A percentile compares a stretch with the other conserved stretches of the same genome.
These are phyloP conservation scores for Minunthozetes semirufus DNA, from an alignment of 2,888 invertebrate genomes.

Conservation along the genomic window DNA sequence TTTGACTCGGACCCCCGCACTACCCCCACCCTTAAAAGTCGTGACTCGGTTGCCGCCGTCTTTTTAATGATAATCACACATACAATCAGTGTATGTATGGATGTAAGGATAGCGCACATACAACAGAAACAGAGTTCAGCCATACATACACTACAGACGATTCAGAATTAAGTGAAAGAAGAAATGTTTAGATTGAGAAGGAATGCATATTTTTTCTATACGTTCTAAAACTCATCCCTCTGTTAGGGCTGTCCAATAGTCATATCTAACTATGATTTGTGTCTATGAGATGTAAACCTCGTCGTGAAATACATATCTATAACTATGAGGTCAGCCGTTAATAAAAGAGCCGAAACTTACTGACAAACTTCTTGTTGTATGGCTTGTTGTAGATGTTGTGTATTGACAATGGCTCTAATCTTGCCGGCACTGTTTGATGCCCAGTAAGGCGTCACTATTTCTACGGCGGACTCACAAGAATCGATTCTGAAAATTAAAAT, in stretches of 20 bases:
- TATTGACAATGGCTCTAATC: slow-evolving; percentile 83
- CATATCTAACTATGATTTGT: no score
- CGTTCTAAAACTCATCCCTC: no score
- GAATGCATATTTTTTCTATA: no score
- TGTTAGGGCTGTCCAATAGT: no score
- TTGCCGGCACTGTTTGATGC: slow-evolving; percentile 86
- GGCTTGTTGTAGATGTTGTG: slow-evolving; percentile 88
- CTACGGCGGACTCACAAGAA: slow-evolving; percentile 82
- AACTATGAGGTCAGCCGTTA: no score
- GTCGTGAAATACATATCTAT: no score
- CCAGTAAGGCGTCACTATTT: slow-evolving; percentile 90
- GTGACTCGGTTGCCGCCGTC: slow-evolving; percentile 17
- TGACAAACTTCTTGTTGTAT: slow-evolving; percentile 91
- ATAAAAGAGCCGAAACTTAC: slow-evolving; percentile 57
- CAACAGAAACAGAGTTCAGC: no score
- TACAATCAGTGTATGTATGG: slow-evolving; percentile 20
- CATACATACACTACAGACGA: no score
- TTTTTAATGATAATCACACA: slow-evolving; percentile 27
- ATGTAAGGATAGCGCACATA: no score
- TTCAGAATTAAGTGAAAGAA: no score
- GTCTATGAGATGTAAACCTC: no score
- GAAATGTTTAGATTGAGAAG: no score
- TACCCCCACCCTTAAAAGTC: slow-evolving; percentile 19
- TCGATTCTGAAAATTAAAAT: slow-evolving; percentile 63
- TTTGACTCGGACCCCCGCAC: not conserved